Evolutionary conservation across 1,140 invertebrate species (phyloP), one percentile per base, ranked within the genome.

Genomic region (Polyergus mexicanus): DNA sequence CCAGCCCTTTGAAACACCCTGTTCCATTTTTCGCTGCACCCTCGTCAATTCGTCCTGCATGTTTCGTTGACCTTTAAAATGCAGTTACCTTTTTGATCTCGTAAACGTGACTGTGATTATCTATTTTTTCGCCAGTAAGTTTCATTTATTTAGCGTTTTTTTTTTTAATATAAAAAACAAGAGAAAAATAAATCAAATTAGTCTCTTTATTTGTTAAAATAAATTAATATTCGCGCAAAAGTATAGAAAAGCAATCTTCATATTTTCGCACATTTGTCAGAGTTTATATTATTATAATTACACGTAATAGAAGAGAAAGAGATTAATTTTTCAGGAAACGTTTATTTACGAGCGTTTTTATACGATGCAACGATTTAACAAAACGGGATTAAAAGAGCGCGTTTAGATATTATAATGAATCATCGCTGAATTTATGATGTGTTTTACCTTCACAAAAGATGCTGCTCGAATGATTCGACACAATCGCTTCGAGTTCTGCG

Each of bases 11-110:
- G 77, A 80, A 80, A 56, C 28, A 35, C 22, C n/a, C 38, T 41
- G 63, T 25, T n/a, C 63, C 47, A 69, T 35, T 80, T 76, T 69
- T 32, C 22, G n/a, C 19, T 22, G 75, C 41, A 44, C 3, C 44
- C 62, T 54, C 62, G 75, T 8, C 63, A 38, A 80, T 69, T 80
- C 35, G 35, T 56, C 13, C 63, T 56, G 65, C 22, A 28, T 69
- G 47, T 69, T 56, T 65, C 65, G 77, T 80, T 80, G 77, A 80
- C 77, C 65, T 65, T 69, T 69, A 69, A 54, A 69, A 28, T 35
- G 47, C 19, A 80, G 16, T 22, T 38, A 19, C 7, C 62, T 58
- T 69, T 69, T 80, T 69, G 63, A 69, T 69, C 22, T 69, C 13
- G 13, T 51, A 3, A 56, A 80, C 22, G 8, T 22, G 47, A 69